Evolutionary conservation across 2,888 invertebrate genomes (phyloP).

Genomic region (Phytoseiulus persimilis): DNA sequence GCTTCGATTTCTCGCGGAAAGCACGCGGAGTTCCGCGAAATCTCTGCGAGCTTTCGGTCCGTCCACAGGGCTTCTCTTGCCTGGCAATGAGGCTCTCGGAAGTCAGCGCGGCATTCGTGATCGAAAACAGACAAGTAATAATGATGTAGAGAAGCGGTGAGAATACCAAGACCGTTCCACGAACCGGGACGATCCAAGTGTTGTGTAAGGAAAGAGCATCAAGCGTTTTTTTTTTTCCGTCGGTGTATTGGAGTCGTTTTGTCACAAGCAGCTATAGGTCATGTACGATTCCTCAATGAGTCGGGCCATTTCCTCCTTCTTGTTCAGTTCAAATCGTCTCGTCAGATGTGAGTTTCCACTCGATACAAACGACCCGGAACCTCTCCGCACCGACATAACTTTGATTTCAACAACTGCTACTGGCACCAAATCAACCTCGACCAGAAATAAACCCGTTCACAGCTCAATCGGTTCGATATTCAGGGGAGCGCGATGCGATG

Average conservation of each 20-base stretch:
- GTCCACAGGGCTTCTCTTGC: too few species aligned
- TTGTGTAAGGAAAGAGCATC: background rate
- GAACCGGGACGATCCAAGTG: background rate
- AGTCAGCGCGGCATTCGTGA: background rate
- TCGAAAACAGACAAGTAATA: background rate
- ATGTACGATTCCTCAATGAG: background rate
- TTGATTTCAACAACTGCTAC: background rate
- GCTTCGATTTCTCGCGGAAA: too few species aligned
- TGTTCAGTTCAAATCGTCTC: background rate
- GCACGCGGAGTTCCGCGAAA: too few species aligned
- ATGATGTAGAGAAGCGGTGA: background rate
- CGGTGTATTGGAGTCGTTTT: background rate
- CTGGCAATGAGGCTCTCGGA: background rate
- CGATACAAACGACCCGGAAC: background rate
- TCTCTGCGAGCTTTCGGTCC: too few species aligned
- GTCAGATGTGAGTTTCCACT: background rate
- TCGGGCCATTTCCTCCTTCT: background rate
- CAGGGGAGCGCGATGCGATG: background rate
- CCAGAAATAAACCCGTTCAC: background rate
- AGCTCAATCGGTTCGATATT: background rate
- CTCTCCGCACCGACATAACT: background rate
- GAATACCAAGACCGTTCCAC: background rate
- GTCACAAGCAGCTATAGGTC: background rate
- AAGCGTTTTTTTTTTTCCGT: background rate
- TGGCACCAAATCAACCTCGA: background rate